phyloP scores from a whole-genome alignment of 2,888 invertebrate genomes.

The Stegophylla sp. region DNA sequence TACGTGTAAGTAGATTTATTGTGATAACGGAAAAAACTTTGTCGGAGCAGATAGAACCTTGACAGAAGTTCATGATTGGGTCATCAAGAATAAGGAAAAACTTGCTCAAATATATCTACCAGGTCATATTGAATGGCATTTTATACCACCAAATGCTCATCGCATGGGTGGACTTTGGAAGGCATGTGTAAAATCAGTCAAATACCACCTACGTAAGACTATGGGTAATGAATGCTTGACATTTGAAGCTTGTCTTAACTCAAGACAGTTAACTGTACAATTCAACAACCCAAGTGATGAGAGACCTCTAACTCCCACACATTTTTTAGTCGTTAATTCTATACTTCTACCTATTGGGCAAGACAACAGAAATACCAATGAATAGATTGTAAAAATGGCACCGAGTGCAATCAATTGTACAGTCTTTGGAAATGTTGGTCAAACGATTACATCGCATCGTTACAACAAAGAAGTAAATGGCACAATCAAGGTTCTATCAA shows the following conservation, averaged over 20 bases:
- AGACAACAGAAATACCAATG: not conserved
- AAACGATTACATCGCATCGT: not conserved
- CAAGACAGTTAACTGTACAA: too few relatives aligned
- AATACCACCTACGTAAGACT: not conserved
- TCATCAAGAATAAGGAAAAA: not conserved
- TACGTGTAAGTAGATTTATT: not conserved
- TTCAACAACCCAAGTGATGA: too few relatives aligned
- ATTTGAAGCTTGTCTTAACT: too few relatives aligned
- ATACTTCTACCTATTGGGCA: not conserved
- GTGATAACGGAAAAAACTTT: not conserved
- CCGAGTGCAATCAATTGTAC: not conserved
- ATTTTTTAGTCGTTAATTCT: not conserved
- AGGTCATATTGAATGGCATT: not conserved
- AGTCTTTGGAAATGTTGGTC: not conserved
- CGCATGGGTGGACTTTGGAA: not conserved
- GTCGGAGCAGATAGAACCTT: not conserved
- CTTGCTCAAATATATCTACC: not conserved
- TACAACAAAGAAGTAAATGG: not conserved
- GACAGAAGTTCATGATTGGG: not conserved
- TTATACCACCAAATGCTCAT: not conserved
- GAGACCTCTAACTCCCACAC: too few relatives aligned
- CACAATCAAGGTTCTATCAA: not conserved
- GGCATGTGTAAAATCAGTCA: not conserved
- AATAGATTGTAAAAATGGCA: not conserved
- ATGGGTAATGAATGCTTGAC: too few relatives aligned